Evolutionary conservation across 2,113 vertebrate species (phyloP).

Genomic region (Eleginops maclovinus): DNA sequence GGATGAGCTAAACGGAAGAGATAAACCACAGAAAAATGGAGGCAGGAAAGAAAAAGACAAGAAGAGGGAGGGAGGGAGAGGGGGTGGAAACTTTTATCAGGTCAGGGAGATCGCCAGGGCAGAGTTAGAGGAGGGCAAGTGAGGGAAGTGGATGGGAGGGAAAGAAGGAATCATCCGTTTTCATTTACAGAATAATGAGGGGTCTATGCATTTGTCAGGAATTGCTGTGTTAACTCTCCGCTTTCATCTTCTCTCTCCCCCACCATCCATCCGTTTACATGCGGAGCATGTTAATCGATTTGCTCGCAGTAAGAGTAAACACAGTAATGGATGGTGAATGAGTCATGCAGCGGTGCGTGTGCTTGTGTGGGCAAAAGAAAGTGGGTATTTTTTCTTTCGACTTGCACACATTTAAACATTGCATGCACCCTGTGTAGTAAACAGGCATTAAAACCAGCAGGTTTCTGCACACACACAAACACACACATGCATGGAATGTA

Average conservation of each 20-base stretch:
- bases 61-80: slow-evolving; percentile 7
- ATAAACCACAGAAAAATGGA: slow-evolving; percentile 30
- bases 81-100: slow-evolving; percentile 57
- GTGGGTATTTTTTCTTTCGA: neutral
- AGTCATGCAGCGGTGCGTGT: slow-evolving; percentile 40
- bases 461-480: slow-evolving; percentile 8
- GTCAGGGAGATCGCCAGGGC: slow-evolving; percentile 40
- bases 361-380: neutral
- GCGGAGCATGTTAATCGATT: slow-evolving; percentile 73
- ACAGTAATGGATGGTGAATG: slow-evolving; percentile 40
- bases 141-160: slow-evolving; percentile 26
- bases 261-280: slow-evolving; percentile 55
- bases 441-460: slow-evolving; percentile 15
- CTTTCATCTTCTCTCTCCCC: slow-evolving; percentile 64
- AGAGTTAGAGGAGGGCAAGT: slow-evolving; percentile 2
- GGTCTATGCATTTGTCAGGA: slow-evolving; percentile 65
- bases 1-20: slow-evolving; percentile 23
- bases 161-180: slow-evolving; percentile 38
- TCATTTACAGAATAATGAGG: slow-evolving; percentile 65
- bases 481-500: neutral
- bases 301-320: slow-evolving; percentile 56
- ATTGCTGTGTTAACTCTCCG: slow-evolving; percentile 55
- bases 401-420: slow-evolving; percentile 9
- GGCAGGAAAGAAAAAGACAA: slow-evolving; percentile 7
- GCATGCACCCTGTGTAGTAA: slow-evolving; percentile 24